Evolutionary conservation across 2,113 vertebrate genomes (phyloP), one percentile per base, ranked within the genome.

Genomic region (Pantherophis guttatus): DNA sequence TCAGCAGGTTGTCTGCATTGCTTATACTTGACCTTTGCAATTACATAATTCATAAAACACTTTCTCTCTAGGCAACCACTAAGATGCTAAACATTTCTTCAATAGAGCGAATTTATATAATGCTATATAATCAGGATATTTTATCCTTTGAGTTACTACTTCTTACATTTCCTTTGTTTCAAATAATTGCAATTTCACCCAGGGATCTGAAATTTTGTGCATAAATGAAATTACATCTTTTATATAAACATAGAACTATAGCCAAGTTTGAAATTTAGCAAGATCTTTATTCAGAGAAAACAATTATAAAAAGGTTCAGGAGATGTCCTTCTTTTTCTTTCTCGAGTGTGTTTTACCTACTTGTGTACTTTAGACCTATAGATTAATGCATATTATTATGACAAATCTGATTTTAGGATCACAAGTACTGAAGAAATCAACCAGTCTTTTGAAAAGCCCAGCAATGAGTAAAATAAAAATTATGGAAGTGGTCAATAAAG

Each of bases 41-140:
- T 88, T 70, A 88, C 50, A 87, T 92, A 87, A 87, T 87, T 92
- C 85, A 88, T 58, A 59, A 48, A 50, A 86, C 39, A 91, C 19
- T 88, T 92, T 53, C 86, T 65, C 58, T 65, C 86, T 54, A 39
- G 29, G 86, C 58, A 59, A 50, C 81, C 55, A 59, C 81, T 8
- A 92, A 86, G 91, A 88, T 53, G 86, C 48, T 39, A 88, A 92
- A 92, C 86, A 65, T 44, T 92, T 52, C 58, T 65, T 70, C n/a
- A 39, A 52, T 88, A 53, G 58, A 88, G 12, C n/a, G 19, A 50
- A 44, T 29, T 86, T 39, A 70, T n/a, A 53, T 54, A 87, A 88
- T 54, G 3, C 81, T 91, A 44, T 29, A n/a, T 87, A 88, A 92
- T 92, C 24, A 39, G 9, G 21, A 23, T 92, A 21, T 29, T 21